Conservation (phyloP, 1,140 invertebrate genomes). For the Tetranychus cinnabarinus region DNA sequence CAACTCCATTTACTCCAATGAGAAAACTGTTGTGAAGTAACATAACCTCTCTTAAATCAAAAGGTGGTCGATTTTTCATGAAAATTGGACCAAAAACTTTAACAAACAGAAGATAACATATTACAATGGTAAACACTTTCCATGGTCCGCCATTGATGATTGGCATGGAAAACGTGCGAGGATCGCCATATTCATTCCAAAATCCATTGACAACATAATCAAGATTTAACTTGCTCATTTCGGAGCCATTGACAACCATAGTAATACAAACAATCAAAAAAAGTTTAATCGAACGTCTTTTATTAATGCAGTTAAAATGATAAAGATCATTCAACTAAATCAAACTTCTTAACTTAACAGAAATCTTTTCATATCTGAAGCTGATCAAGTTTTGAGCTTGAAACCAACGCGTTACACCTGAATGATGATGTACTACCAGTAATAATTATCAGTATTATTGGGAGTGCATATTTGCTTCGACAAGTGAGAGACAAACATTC, state of each 20-base stretch:
- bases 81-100: slow-evolving; percentile 18
- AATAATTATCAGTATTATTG: too few relatives aligned
- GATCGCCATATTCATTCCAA: not conserved
- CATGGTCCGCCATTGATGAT: slow-evolving; percentile 33
- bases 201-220: not conserved
- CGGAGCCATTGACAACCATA: not conserved
- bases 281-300: too few relatives aligned
- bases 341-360: too few relatives aligned
- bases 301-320: too few relatives aligned
- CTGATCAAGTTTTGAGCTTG: too few relatives aligned
- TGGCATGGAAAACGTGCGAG: not conserved
- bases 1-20: not conserved
- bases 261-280: too few relatives aligned
- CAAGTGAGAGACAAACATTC: too few relatives aligned
- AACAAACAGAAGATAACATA: slow-evolving; percentile 12
- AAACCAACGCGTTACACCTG: too few relatives aligned
- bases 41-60: slow-evolving; percentile 19
- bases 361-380: too few relatives aligned
- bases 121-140: slow-evolving; percentile 35
- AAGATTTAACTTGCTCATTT: not conserved
- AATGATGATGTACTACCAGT: too few relatives aligned
- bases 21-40: slow-evolving; percentile 19
- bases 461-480: too few relatives aligned
- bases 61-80: slow-evolving; percentile 23
- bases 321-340: too few relatives aligned